Base-by-base conservation (phyloP, 2,113 vertebrate species). In the western clawed frog (Xenopus tropicalis) region DNA sequence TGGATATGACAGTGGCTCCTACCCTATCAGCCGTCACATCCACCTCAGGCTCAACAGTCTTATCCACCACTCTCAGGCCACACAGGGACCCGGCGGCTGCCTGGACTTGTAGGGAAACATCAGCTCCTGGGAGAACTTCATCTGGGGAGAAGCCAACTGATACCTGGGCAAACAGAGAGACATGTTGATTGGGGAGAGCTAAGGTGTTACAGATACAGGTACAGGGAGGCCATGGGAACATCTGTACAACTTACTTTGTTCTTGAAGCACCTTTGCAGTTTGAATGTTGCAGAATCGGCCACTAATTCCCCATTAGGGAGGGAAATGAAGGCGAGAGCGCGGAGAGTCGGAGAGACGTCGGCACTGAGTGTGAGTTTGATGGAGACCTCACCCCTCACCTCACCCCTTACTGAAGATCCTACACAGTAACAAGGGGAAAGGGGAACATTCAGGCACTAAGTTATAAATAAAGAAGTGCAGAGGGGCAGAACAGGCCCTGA, bases 51-150 rank as follows among this genome's bases (percentile, higher is more conserved):
- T 89, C 80, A 19, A 91, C 67, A 0, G 87, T 92, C 59, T 86
- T 77, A 78, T 96, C 93, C 3, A 91, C 82, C 1, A 85, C 89
- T 62, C 90, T 88, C 67, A 94, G 29, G 0, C 88, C 94, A 80
- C 94, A 95, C 0, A 83, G 81, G 54, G 95, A 96, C 6, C 88
- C 78, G 0, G 93, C 86, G 59, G 85, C 74, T 10, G 93, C 90
- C 16, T 66, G 82, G 9, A 96, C 48, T n/a, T 68, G 68, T 12
- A 96, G 74, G 59, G 44, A 84, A 71, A 83, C 83, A 1, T 83
- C n/a, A n/a, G n/a, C n/a, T n/a, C n/a, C n/a, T n/a, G n/a, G n/a
- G n/a, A n/a, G n/a, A n/a, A n/a, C n/a, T n/a, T n/a, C n/a, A n/a
- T n/a, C n/a, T n/a, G n/a, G n/a, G n/a, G n/a, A n/a, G n/a, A n/a